Conservation (phyloP, 2,888 invertebrate genomes). For the Strigamia crassipes region DNA sequence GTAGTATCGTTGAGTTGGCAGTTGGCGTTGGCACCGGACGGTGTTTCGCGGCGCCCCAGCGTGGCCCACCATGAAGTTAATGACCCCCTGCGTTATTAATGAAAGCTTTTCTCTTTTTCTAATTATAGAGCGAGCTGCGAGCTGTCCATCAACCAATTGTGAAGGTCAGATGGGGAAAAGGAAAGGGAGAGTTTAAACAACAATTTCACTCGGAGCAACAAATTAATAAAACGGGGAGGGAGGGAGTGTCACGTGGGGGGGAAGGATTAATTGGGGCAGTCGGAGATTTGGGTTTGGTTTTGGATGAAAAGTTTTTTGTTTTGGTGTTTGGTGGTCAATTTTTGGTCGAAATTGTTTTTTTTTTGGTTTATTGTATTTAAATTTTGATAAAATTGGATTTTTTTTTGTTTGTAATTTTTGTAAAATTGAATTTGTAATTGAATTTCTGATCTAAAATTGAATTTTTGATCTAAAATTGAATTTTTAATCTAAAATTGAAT, state of each 20-base stretch:
- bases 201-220: constrained; percentile 12
- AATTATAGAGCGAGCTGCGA: not conserved
- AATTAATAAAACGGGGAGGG: no score
- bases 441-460: no score
- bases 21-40: not conserved
- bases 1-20: not conserved
- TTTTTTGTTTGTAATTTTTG: no score
- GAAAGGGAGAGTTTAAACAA: not conserved
- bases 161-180: not conserved
- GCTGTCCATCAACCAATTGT: constrained; percentile 27
- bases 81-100: constrained; percentile 27
- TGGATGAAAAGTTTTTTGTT: not conserved
- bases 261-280: no score
- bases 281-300: not conserved
- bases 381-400: no score
- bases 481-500: no score
- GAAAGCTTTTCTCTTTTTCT: constrained; percentile 20
- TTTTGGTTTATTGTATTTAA: no score
- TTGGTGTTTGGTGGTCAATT: no score
- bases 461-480: no score
- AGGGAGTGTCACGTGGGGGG: no score
- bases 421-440: no score
- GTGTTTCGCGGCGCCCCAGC: not conserved
- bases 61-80: constrained; percentile 31
- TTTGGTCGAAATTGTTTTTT: no score